These are phyloP conservation scores for Phaonia tiefii DNA, from an alignment of 2,888 invertebrate species.

Conservation along the genomic window DNA sequence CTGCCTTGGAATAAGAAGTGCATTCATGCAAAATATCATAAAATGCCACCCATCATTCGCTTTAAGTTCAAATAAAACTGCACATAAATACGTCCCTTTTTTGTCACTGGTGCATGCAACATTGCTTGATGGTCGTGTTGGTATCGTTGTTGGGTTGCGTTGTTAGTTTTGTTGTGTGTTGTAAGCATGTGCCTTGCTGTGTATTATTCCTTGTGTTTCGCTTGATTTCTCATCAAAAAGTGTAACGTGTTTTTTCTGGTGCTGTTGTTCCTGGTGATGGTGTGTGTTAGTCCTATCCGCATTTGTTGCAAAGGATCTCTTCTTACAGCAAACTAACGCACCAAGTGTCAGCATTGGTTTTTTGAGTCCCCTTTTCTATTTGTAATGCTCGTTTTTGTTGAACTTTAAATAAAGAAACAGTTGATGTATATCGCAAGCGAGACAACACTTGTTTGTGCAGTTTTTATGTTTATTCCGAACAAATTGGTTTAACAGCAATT, in stretches of 20 bases:
- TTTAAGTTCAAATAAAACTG: slow-evolving; percentile 30
- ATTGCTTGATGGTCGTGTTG: no score
- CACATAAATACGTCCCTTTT: background rate
- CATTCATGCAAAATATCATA: slow-evolving; percentile 62
- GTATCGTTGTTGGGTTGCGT: background rate
- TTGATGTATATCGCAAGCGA: background rate
- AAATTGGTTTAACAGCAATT: slow-evolving; percentile 45
- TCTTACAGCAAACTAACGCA: no score
- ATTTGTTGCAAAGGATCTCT: no score
- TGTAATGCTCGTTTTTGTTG: slow-evolving; percentile 1
- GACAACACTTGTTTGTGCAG: slow-evolving; percentile 20
- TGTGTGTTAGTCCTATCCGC: background rate
- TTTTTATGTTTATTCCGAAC: background rate
- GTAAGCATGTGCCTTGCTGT: slow-evolving; percentile 38
- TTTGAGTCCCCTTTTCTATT: slow-evolving; percentile 50
- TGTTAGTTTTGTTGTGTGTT: background rate
- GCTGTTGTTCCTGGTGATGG: slow-evolving; percentile 28
- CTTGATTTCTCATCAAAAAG: slow-evolving; percentile 1
- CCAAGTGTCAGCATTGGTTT: slow-evolving; percentile 59
- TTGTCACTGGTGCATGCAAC: slow-evolving; percentile 41
- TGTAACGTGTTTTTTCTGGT: slow-evolving; percentile 22
- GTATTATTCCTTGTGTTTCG: background rate
- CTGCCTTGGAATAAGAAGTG: no score
- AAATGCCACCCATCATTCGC: slow-evolving; percentile 50
- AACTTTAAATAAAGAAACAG: background rate